A percentile compares a stretch with the other conserved stretches of the same genome.
Conservation (phyloP, 2,797 vertebrate species). For the Alosa sapidissima region DNA sequence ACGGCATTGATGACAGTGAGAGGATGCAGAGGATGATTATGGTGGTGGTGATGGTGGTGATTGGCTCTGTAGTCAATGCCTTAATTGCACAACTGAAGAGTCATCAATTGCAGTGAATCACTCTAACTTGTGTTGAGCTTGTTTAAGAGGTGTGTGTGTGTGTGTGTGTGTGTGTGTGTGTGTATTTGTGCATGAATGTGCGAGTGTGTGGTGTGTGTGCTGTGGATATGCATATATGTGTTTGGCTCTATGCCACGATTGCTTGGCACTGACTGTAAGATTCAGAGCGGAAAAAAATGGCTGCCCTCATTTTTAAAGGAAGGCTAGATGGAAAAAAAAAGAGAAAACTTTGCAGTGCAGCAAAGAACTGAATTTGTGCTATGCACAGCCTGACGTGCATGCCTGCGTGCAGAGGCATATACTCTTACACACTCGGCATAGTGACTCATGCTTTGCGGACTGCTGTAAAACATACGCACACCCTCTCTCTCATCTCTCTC, state of each 20-base stretch:
- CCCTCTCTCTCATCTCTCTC: too few species aligned
- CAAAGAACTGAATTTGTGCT: not conserved
- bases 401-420: conserved; percentile 1
- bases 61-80: not conserved
- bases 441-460: conserved; percentile 10
- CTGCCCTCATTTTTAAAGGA: not conserved
- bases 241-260: not conserved
- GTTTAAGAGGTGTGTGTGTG: not conserved
- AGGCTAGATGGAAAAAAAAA: not conserved
- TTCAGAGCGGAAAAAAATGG: not conserved
- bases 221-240: not conserved
- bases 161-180: not conserved
- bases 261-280: not conserved
- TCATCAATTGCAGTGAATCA: not conserved
- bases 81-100: not conserved
- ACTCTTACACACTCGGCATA: not conserved
- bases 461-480: not conserved
- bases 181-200: not conserved
- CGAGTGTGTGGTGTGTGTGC: not conserved
- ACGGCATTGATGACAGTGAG: not conserved
- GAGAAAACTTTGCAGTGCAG: not conserved
- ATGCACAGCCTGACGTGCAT: conserved; percentile 30
- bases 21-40: not conserved
- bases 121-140: not conserved
- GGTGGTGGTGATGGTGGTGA: not conserved